phyloP scores from a whole-genome alignment of 2,888 invertebrate species.

The Scaptomyza reducta region DNA sequence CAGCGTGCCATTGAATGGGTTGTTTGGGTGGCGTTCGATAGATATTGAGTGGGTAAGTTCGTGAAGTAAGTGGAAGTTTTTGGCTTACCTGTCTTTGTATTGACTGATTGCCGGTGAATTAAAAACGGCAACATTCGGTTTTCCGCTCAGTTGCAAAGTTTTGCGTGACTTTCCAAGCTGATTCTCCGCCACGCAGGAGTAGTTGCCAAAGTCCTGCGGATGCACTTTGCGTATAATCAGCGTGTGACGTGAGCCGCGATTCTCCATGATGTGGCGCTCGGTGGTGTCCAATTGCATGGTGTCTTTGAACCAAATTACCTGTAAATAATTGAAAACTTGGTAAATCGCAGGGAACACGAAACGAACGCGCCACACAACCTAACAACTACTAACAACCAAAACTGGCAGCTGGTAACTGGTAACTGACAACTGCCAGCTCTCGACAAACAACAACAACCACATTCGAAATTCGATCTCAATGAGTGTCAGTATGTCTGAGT shows the following conservation, averaged over 20 bases:
- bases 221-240: conserved; percentile 89
- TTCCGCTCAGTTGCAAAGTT: conserved; percentile 88
- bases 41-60: background rate
- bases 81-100: conserved; percentile 84
- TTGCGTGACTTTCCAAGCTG: conserved; percentile 88
- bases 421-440: conserved; percentile 8
- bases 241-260: conserved; percentile 88
- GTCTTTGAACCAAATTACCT: conserved; percentile 89
- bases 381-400: background rate
- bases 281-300: conserved; percentile 89
- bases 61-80: background rate
- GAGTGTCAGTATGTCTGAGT: conserved; percentile 39
- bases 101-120: conserved; percentile 87
- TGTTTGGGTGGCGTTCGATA: background rate
- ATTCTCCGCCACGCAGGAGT: conserved; percentile 89
- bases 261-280: conserved; percentile 88
- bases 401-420: background rate
- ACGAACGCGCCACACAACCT: background rate
- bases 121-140: conserved; percentile 88
- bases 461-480: conserved; percentile 38
- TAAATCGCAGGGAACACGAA: conserved; percentile 59
- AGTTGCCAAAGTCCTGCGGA: conserved; percentile 89
- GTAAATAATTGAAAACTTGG: conserved; percentile 80
- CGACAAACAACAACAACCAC: conserved; percentile 22
- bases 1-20: conserved; percentile 2